Conservation (phyloP, 2,888 invertebrate species). For the Cyrtodaria siliqua region DNA sequence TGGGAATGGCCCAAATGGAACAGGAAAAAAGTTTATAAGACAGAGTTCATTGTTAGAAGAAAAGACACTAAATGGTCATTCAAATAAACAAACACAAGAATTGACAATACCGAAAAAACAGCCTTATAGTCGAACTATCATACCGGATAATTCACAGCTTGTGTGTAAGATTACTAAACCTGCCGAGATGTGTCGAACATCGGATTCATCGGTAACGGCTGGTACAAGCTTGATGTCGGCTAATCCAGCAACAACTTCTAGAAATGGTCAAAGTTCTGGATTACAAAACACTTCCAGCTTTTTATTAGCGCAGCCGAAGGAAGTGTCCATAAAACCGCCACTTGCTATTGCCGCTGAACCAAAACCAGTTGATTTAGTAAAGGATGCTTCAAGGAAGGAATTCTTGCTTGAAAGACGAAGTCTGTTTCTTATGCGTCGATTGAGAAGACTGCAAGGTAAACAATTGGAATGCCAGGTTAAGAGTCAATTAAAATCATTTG, state of each 20-base stretch:
- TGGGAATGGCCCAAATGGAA: slow-evolving; percentile 57
- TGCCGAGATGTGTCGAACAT: slow-evolving; percentile 49
- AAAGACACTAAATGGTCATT: slow-evolving; percentile 57
- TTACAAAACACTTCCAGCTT: neutral
- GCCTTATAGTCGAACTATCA: slow-evolving; percentile 1
- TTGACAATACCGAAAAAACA: neutral
- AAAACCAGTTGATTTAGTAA: slow-evolving; percentile 53
- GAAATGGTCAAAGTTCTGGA: neutral
- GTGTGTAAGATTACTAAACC: slow-evolving; percentile 3
- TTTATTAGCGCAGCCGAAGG: neutral
- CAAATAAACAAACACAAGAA: slow-evolving; percentile 3
- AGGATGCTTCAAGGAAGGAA: slow-evolving; percentile 57
- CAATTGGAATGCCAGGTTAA: slow-evolving; percentile 92
- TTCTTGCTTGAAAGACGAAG: slow-evolving; percentile 87
- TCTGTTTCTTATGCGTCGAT: slow-evolving; percentile 91
- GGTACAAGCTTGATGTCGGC: neutral
- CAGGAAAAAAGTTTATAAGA: slow-evolving; percentile 45
- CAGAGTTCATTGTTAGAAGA: slow-evolving; percentile 45
- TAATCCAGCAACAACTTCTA: neutral
- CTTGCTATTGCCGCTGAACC: slow-evolving; percentile 7
- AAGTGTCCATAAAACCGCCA: too few relatives aligned
- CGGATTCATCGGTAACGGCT: slow-evolving; percentile 17
- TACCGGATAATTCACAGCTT: neutral
- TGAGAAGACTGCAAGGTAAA: slow-evolving; percentile 92
- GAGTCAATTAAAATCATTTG: slow-evolving; percentile 92